Percentiles rank a stretch among this genome's conserved stretches.
Evolutionary conservation across 2,888 invertebrate genomes (phyloP).

Genomic region (Thalpophila matura): DNA sequence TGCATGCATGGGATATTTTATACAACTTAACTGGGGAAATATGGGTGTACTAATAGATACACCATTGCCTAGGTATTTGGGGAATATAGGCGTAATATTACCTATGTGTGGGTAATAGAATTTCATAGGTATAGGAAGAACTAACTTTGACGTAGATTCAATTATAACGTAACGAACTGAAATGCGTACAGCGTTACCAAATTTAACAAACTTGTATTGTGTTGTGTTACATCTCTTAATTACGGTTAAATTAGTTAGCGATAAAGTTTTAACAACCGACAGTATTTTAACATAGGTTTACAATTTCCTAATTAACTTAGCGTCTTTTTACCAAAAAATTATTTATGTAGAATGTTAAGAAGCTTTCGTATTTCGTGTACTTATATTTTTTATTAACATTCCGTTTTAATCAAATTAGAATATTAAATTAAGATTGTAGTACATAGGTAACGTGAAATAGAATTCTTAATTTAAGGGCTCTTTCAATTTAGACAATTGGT

Average conservation of each 20-base stretch:
- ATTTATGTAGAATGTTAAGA: background rate
- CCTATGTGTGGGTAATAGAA: too few relatives aligned
- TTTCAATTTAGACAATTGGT: too few relatives aligned
- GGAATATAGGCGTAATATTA: too few relatives aligned
- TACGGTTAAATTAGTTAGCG: conserved; percentile 17
- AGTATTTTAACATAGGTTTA: conserved; percentile 5
- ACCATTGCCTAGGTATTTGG: too few relatives aligned
- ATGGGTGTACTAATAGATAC: too few relatives aligned
- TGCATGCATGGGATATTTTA: too few relatives aligned
- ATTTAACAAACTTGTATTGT: conserved; percentile 16
- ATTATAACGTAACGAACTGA: conserved; percentile 15
- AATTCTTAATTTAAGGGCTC: background rate
- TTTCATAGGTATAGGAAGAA: background rate
- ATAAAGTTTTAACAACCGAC: conserved; percentile 17
- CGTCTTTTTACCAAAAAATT: background rate
- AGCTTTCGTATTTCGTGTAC: background rate
- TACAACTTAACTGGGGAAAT: too few relatives aligned
- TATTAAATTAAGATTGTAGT: too few relatives aligned
- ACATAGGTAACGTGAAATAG: background rate
- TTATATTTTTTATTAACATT: background rate
- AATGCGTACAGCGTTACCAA: background rate
- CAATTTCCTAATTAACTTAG: background rate
- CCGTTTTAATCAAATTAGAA: too few relatives aligned
- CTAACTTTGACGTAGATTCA: conserved; percentile 29
- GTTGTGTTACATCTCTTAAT: conserved; percentile 16